Evolutionary conservation across 2,113 vertebrate species (phyloP).

Genomic region (Corythornis vintsioides): DNA sequence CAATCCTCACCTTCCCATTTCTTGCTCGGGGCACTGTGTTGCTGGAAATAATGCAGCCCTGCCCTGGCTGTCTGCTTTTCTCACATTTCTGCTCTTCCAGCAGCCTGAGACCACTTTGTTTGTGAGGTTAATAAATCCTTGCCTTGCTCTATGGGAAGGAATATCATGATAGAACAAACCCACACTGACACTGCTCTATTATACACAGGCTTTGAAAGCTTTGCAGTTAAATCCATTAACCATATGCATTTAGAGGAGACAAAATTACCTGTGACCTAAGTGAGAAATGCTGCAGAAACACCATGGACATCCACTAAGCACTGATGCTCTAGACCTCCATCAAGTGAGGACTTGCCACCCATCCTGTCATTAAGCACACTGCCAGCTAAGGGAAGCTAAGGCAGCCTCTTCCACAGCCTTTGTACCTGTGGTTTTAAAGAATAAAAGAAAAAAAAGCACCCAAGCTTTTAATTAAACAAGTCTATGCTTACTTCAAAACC

Average conservation of each 20-base stretch:
- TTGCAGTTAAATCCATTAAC: neutral
- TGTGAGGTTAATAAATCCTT: neutral
- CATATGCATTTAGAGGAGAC: neutral
- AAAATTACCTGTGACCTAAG: neutral
- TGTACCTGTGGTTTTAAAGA: neutral
- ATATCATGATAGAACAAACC: neutral
- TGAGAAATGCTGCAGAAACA: neutral
- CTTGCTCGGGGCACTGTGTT: neutral
- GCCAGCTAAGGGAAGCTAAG: neutral
- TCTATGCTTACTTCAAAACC: neutral
- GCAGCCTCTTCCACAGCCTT: neutral
- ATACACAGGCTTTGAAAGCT: neutral
- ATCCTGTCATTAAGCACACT: neutral
- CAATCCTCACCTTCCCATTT: neutral
- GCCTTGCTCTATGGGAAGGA: neutral
- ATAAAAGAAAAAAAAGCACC: neutral
- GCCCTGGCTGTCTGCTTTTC: neutral
- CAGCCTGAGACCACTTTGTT: neutral
- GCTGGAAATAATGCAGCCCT: neutral
- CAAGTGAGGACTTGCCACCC: neutral
- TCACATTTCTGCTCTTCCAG: neutral
- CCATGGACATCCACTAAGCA: neutral
- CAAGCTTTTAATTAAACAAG: neutral
- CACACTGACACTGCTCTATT: neutral
- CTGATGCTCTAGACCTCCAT: accelerated